Conservation (phyloP, 2,113 vertebrate genomes). For the Oplegnathus fasciatus region DNA sequence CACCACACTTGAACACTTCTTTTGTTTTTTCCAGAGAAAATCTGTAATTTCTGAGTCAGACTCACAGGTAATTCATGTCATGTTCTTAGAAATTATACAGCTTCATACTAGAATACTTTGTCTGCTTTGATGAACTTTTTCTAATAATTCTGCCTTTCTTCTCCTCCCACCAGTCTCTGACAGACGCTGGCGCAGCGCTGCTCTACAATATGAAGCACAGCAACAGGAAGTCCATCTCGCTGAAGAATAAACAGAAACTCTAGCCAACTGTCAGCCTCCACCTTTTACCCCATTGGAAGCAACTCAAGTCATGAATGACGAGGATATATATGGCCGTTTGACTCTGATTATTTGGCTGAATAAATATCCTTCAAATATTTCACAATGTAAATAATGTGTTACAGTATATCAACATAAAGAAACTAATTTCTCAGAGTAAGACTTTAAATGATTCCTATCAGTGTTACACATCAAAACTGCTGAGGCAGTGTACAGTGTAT, state of each 20-base stretch:
- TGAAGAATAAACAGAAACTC: conserved; percentile 51
- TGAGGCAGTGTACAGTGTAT: neutral
- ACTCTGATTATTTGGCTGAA: conserved; percentile 26
- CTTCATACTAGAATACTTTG: neutral
- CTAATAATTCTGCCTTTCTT: neutral
- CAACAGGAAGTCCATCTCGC: conserved; percentile 74
- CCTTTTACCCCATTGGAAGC: conserved; percentile 33
- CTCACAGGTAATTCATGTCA: conserved; percentile 71
- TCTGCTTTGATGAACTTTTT: neutral
- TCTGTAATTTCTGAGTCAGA: conserved; percentile 65
- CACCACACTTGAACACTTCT: neutral
- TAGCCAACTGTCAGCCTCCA: conserved; percentile 31
- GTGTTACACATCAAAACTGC: conserved; percentile 16
- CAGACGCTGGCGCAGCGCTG: conserved; percentile 78
- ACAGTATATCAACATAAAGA: neutral
- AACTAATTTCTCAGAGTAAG: neutral
- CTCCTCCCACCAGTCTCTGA: conserved; percentile 70
- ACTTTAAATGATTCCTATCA: neutral
- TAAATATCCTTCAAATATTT: conserved; percentile 13
- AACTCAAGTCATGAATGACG: conserved; percentile 27
- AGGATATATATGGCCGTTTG: neutral
- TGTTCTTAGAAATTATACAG: neutral
- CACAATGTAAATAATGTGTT: conserved; percentile 31
- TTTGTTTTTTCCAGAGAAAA: conserved; percentile 57
- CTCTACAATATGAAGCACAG: conserved; percentile 80